Percentiles rank a stretch among this genome's conserved stretches.
Conservation (phyloP, 2,797 vertebrate genomes). For the Lates japonicus region DNA sequence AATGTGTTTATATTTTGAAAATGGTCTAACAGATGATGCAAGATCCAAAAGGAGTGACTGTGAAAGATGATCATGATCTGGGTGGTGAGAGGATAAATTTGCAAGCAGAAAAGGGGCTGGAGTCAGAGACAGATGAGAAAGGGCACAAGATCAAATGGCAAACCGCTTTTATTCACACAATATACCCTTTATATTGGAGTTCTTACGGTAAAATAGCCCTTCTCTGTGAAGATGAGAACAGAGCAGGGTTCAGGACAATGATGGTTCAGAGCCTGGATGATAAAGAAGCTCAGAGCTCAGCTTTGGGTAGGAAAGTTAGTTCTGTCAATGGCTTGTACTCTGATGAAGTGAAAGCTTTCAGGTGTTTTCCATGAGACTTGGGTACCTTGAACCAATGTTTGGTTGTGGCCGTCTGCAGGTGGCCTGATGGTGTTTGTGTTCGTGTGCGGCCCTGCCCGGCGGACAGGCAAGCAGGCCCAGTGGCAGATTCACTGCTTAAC, state of each 20-base stretch:
- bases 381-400: not conserved
- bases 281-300: slow-evolving; percentile 43
- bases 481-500: slow-evolving; percentile 25
- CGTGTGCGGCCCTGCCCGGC: slow-evolving; percentile 15
- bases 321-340: slow-evolving; percentile 37
- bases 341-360: slow-evolving; percentile 11
- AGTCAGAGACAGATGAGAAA: slow-evolving; percentile 46
- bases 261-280: slow-evolving; percentile 36
- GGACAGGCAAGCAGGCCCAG: slow-evolving; percentile 17
- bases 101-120: slow-evolving; percentile 14
- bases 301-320: slow-evolving; percentile 35
- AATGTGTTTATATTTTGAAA: slow-evolving; percentile 26
- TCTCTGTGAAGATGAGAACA: slow-evolving; percentile 35
- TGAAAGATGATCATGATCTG: slow-evolving; percentile 43
- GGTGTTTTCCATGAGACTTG: slow-evolving; percentile 9
- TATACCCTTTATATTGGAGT: slow-evolving; percentile 25
- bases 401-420: slow-evolving; percentile 4
- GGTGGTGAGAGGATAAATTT: slow-evolving; percentile 16
- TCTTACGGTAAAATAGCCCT: slow-evolving; percentile 13
- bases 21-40: slow-evolving; percentile 10
- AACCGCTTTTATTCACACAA: slow-evolving; percentile 44
- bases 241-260: slow-evolving; percentile 39
- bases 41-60: slow-evolving; percentile 40
- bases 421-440: not conserved
- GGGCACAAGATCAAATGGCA: slow-evolving; percentile 55